Conservation (phyloP, 2,888 invertebrate species). For the Electrophaes corylata region DNA sequence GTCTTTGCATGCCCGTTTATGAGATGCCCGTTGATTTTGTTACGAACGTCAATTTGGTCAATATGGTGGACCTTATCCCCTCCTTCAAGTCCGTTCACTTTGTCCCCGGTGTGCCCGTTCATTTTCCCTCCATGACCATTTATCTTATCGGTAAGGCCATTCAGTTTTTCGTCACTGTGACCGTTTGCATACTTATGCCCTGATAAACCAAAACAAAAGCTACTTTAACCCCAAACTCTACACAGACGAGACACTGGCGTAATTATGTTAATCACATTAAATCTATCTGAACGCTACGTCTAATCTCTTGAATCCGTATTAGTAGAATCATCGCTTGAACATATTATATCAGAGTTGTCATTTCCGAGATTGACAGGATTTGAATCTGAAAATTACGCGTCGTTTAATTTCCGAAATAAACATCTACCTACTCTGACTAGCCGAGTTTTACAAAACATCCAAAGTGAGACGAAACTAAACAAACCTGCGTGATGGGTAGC, state of each 20-base stretch:
- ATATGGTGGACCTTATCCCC: constrained; percentile 48
- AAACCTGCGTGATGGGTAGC: constrained; percentile 38
- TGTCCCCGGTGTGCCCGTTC: constrained; percentile 43
- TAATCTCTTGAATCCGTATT: constrained; percentile 56
- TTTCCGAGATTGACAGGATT: constrained; percentile 63
- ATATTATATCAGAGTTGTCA: constrained; percentile 59
- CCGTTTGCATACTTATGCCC: constrained; percentile 63
- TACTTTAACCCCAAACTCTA: constrained; percentile 54
- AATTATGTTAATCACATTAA: constrained; percentile 66
- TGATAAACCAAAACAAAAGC: constrained; percentile 71
- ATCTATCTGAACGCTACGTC: constrained; percentile 40
- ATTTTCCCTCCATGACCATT: constrained; percentile 39
- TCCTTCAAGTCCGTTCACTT: constrained; percentile 45
- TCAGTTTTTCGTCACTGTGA: constrained; percentile 44
- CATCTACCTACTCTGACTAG: constrained; percentile 34
- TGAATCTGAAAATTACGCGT: constrained; percentile 74
- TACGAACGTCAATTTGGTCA: constrained; percentile 31
- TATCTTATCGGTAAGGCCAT: constrained; percentile 42
- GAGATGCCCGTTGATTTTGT: constrained; percentile 46
- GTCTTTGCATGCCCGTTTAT: constrained; percentile 42
- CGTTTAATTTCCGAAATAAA: constrained; percentile 50
- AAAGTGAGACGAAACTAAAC: constrained; percentile 36
- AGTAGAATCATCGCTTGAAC: constrained; percentile 62
- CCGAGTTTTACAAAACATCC: constrained; percentile 38
- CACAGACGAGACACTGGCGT: constrained; percentile 62